Evolutionary conservation across 2,113 vertebrate genomes (phyloP), one percentile per base, ranked within the genome.

Genomic region (Aythya baeri): DNA sequence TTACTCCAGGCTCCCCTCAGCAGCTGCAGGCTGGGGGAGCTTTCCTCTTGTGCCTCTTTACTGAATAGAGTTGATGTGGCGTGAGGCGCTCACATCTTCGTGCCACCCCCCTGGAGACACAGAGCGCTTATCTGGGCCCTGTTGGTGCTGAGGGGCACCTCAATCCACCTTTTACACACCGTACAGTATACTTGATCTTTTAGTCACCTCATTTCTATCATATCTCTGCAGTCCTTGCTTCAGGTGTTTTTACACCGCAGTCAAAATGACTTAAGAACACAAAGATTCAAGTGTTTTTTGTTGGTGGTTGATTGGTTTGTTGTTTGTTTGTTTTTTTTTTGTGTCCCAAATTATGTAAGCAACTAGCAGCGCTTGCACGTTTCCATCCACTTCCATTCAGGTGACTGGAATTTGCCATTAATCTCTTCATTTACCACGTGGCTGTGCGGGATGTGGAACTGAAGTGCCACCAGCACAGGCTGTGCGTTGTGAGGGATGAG

Each of bases 131-230:
- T 7, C 3, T 1, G 26, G 44, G 1, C 34, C 32, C 31, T 49
- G 21, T 70, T 68, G 41, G 3, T 54, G 36, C 46, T 58, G 10
- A 10, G 25, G 36, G 41, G 6, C 18, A 52, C 0, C 36, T 25
- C 41, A n/a, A 49, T 38, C n/a, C 23, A 23, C 3, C 27, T 55
- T 14, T 9, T 50, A 17, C 5, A 13, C 1, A 1, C 0, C 13
- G 5, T 2, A 26, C 41, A 22, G 27, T 54, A 43, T 32, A 1
- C 10, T 31, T 79, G 88, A 18, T 4, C 7, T 91, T 91, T 43
- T 55, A 17, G 34, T 41, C 9, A 26, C 44, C 7, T 52, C 10
- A 8, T 29, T 89, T 57, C 52, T 55, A 8, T 29, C 23, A 1
- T 44, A 3, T n/a, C 23, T 67, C 18, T 38, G 20, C 31, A 57